Evolutionary conservation across 2,113 vertebrate species (phyloP), one percentile per base, ranked within the genome.

Genomic region (Siniperca knerii): DNA sequence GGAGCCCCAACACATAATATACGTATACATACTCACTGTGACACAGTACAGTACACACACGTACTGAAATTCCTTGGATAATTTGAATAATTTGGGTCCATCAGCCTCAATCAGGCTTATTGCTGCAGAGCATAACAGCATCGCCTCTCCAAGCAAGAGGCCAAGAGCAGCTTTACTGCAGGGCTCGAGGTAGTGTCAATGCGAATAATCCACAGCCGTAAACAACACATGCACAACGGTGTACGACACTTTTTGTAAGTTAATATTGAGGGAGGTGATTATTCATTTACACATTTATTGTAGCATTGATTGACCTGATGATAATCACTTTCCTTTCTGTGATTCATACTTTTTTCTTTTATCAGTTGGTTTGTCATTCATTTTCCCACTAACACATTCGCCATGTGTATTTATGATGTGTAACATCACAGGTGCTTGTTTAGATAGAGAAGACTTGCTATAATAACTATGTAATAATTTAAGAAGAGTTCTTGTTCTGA

Each of bases 81-180:
- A 92, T 89, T 82, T 73, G 42, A 78, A 86, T 77, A 18, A 76
- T 81, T 81, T 72, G 52, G 52, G 77, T 75, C 74, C 78, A 86
- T 89, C 86, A 86, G 67, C 15, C 35, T 83, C 69, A 77, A 78
- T 90, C 85, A 75, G 82, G 68, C 40, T 85, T 77, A 78, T 54
- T 81, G 66, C 21, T 25, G 52, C 66, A 42, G 37, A 79, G 64
- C 52, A 8, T 62, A 9, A 60, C 54, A 82, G 44, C 67, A 75
- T 79, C 79, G 79, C 25, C 77, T 33, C 46, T 71, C 58, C 54
- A 58, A 80, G 50, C 48, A 68, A 44, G 9, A 86, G 73, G 57
- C 66, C 46, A 48, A 77, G 35, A 78, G 81, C 87, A 81, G 77
- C 62, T 66, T 89, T 74, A 74, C 69, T 68, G 54, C 68, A 25